Conservation (phyloP, 2,113 vertebrate genomes). For the Orcinus orca region DNA sequence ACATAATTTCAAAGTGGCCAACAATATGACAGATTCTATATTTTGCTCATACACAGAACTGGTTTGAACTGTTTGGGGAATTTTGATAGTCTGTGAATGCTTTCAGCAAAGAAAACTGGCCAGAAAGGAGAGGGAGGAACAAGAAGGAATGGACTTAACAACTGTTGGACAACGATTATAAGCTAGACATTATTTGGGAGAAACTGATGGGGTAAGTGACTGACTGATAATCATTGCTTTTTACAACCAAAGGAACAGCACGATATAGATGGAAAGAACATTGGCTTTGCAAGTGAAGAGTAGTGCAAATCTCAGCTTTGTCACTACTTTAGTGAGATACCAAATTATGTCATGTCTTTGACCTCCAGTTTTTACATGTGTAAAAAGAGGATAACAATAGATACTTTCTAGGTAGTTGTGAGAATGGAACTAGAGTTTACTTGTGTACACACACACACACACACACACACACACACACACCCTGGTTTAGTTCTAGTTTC, state of each 20-base stretch:
- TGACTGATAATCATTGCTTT: conserved; percentile 61
- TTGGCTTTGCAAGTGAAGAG: neutral
- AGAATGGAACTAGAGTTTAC: neutral
- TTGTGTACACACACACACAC: neutral
- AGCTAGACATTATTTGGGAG: conserved; percentile 23
- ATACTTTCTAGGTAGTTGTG: neutral
- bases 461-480: neutral
- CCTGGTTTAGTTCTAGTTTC: neutral
- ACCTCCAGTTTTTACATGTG: neutral
- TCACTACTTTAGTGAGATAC: neutral
- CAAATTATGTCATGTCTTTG: neutral
- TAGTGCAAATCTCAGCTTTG: neutral
- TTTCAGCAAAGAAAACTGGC: conserved; percentile 48
- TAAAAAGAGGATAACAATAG: neutral
- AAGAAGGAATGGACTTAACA: conserved; percentile 29
- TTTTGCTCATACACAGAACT: conserved; percentile 58
- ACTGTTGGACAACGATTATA: conserved; percentile 46
- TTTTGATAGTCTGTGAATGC: conserved; percentile 32
- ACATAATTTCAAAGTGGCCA: conserved; percentile 70
- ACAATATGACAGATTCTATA: conserved; percentile 68
- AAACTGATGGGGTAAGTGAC: neutral
- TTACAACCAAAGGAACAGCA: neutral
- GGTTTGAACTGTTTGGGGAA: conserved; percentile 44
- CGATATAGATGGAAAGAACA: neutral
- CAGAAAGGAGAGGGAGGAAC: conserved; percentile 5